Evolutionary conservation across 2,113 vertebrate genomes (phyloP).

Genomic region (Dryoscopus gambensis): DNA sequence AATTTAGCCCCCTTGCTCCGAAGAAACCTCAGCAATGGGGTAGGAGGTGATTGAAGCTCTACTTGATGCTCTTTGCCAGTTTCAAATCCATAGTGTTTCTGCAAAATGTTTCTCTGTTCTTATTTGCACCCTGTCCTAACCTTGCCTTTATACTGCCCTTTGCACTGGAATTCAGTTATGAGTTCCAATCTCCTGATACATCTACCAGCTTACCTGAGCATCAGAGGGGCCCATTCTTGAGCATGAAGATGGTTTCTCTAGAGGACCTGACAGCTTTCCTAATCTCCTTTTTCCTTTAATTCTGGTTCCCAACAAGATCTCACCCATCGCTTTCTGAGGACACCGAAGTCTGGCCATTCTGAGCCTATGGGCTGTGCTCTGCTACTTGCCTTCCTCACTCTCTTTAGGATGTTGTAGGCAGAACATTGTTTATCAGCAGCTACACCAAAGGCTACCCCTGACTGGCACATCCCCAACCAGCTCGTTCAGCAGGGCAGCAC

Average conservation of each 20-base stretch:
- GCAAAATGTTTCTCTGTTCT: neutral
- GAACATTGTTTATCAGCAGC: neutral
- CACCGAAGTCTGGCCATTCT: neutral
- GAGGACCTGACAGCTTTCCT: neutral
- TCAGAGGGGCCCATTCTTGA: neutral
- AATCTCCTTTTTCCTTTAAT: neutral
- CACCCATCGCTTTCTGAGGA: neutral
- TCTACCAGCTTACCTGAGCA: neutral
- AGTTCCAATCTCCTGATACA: neutral
- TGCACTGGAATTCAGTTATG: neutral
- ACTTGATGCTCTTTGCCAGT: neutral
- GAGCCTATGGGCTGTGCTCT: neutral
- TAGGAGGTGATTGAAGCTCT: neutral
- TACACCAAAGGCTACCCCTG: neutral
- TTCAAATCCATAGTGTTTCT: neutral
- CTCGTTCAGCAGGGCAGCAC: neutral
- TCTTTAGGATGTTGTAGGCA: neutral
- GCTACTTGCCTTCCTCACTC: neutral
- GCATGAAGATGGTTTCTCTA: neutral
- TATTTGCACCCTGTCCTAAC: neutral
- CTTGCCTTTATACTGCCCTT: neutral
- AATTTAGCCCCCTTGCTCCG: neutral
- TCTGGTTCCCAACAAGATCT: neutral
- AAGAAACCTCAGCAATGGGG: neutral
- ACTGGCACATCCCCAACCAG: neutral